These are phyloP conservation scores for Rhabditophanes sp. DNA, from an alignment of 2,888 invertebrate species.

Conservation along the genomic window DNA sequence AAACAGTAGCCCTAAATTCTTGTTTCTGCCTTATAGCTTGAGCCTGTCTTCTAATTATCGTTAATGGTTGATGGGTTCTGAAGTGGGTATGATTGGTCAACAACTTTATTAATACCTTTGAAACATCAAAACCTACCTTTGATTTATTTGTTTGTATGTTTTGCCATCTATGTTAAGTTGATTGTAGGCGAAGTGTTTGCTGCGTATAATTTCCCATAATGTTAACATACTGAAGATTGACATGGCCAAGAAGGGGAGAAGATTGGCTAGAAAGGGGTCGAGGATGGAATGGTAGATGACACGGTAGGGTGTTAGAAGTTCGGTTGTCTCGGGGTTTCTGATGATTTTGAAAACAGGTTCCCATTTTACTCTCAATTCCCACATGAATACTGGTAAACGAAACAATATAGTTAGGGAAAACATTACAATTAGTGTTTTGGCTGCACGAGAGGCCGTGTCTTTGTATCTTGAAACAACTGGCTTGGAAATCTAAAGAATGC, in stretches of 20 bases:
- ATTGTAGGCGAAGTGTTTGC: slow-evolving; percentile 21
- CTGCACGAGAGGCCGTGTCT: slow-evolving; percentile 36
- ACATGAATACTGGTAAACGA: slow-evolving; percentile 32
- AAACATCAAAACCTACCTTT: too few relatives aligned
- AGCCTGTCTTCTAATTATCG: slow-evolving; percentile 14
- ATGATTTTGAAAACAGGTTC: slow-evolving; percentile 25
- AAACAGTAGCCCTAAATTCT: slow-evolving; percentile 32
- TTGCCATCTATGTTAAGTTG: slow-evolving; percentile 15
- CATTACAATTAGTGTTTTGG: slow-evolving; percentile 22
- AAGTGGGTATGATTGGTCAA: not conserved
- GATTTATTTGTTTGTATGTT: too few relatives aligned
- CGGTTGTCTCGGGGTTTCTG: slow-evolving; percentile 27
- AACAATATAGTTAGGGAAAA: slow-evolving; percentile 22
- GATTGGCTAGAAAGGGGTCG: slow-evolving; percentile 34
- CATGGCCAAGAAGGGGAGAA: slow-evolving; percentile 39
- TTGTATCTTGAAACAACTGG: slow-evolving; percentile 36
- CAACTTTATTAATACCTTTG: too few relatives aligned
- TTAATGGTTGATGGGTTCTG: slow-evolving; percentile 15
- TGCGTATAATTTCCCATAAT: slow-evolving; percentile 33
- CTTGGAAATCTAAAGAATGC: slow-evolving; percentile 30
- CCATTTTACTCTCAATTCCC: slow-evolving; percentile 30
- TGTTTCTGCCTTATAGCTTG: slow-evolving; percentile 32
- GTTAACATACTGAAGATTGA: slow-evolving; percentile 35
- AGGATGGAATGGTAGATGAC: slow-evolving; percentile 37
- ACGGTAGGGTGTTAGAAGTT: slow-evolving; percentile 37